Evolutionary conservation across 2,888 invertebrate genomes (phyloP).

Genomic region (Thyatira batis): DNA sequence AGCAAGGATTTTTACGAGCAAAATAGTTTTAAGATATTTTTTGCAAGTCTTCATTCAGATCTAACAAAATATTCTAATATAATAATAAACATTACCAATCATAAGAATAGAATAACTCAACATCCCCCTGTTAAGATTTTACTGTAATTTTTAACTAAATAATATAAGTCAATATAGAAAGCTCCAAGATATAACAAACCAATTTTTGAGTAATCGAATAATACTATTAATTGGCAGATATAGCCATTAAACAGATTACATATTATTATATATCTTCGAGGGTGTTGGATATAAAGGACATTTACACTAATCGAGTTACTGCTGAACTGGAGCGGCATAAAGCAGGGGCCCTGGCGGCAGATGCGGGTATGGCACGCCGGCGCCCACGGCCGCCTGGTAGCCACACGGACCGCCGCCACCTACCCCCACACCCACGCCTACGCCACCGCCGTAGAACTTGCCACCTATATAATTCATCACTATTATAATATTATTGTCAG

Average conservation of each 20-base stretch:
- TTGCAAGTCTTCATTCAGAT: conserved; percentile 74
- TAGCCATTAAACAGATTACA: neutral
- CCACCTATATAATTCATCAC: conserved; percentile 67
- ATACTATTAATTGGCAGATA: neutral
- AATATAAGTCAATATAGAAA: conserved; percentile 43
- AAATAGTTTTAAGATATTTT: conserved; percentile 26
- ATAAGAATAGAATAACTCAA: conserved; percentile 35
- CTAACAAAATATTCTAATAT: conserved; percentile 57
- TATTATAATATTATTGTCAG: neutral
- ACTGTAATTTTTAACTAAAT: conserved; percentile 40
- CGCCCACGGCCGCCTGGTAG: conserved; percentile 86
- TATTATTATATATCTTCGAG: neutral
- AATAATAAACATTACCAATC: conserved; percentile 39
- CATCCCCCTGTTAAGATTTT: conserved; percentile 36
- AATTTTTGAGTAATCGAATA: conserved; percentile 3
- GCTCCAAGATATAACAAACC: conserved; percentile 15
- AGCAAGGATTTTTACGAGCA: neutral
- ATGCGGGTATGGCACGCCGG: conserved; percentile 84
- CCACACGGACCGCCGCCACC: conserved; percentile 79
- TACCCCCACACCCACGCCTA: conserved; percentile 51
- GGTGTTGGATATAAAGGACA: conserved; percentile 6
- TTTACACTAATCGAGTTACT: conserved; percentile 71
- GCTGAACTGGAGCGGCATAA: conserved; percentile 87
- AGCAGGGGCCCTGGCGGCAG: conserved; percentile 80
- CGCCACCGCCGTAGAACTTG: conserved; percentile 89